phyloP scores from a whole-genome alignment of 2,888 invertebrate genomes.

The Frankliniella fusca region DNA sequence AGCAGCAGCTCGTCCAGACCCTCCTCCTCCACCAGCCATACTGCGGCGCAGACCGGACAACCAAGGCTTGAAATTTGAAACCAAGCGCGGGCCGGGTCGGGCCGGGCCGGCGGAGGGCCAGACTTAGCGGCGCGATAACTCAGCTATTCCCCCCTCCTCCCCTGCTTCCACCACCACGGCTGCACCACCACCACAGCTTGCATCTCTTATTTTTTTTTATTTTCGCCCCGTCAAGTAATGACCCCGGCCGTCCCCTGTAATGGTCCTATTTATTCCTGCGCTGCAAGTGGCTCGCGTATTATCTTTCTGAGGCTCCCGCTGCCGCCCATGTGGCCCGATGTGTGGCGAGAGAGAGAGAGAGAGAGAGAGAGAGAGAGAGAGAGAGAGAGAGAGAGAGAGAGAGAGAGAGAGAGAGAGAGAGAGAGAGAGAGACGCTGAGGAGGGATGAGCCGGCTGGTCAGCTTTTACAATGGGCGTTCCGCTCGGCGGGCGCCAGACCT shows the following conservation, averaged over 20 bases:
- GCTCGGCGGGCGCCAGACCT: background rate
- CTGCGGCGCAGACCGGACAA: background rate
- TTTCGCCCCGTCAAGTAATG: background rate
- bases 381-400: background rate
- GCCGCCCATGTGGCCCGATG: background rate
- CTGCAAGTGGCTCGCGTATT: conserved; percentile 13
- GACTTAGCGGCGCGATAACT: background rate
- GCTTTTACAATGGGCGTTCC: conserved; percentile 11
- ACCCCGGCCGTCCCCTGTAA: conserved; percentile 17
- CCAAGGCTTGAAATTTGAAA: conserved; percentile 21
- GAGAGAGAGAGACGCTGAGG: background rate
- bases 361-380: background rate
- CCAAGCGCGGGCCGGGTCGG: background rate
- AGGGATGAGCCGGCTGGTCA: background rate
- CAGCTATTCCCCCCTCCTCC: background rate
- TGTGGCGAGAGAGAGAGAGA: conserved; percentile 40
- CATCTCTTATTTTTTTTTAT: background rate
- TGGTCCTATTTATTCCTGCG: conserved; percentile 21
- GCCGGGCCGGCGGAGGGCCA: background rate
- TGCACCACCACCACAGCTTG: background rate
- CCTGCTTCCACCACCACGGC: background rate
- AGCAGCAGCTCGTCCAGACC: background rate
- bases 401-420: no score
- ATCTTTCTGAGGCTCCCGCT: conserved; percentile 8
- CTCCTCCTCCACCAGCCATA: background rate